These are phyloP conservation scores for Orthonyx spaldingii DNA, from an alignment of 2,113 vertebrate genomes.

Conservation along the genomic window DNA sequence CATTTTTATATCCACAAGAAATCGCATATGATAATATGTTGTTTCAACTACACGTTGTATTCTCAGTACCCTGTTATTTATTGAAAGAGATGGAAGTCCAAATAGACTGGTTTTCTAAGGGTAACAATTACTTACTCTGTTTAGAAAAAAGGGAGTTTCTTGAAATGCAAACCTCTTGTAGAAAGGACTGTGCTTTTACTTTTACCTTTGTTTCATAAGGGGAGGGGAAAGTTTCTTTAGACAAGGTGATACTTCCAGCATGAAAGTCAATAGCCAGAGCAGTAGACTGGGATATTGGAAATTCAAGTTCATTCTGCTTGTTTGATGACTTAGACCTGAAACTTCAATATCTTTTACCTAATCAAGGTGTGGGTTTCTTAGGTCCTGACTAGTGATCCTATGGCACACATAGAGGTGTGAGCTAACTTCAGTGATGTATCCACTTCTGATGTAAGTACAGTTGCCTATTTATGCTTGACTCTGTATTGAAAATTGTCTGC, in stretches of 20 bases:
- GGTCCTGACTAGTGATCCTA: rapidly evolving
- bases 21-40: not conserved
- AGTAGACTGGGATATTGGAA: not conserved
- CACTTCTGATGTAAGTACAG: not conserved
- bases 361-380: not conserved
- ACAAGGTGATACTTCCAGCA: not conserved
- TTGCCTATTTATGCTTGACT: not conserved
- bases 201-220: not conserved
- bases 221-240: not conserved
- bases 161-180: not conserved
- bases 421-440: not conserved
- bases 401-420: not conserved
- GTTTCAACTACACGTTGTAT: not conserved
- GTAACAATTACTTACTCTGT: not conserved
- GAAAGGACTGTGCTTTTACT: not conserved
- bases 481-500: not conserved
- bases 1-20: not conserved
- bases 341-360: not conserved
- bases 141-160: not conserved
- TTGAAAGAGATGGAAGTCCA: not conserved
- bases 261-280: not conserved
- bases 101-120: not conserved
- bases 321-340: not conserved
- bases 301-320: not conserved
- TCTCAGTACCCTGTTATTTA: not conserved